Percentiles rank a stretch among this genome's conserved stretches.
Evolutionary conservation across 2,888 invertebrate species (phyloP).

Genomic region (Acrobasis repandana): DNA sequence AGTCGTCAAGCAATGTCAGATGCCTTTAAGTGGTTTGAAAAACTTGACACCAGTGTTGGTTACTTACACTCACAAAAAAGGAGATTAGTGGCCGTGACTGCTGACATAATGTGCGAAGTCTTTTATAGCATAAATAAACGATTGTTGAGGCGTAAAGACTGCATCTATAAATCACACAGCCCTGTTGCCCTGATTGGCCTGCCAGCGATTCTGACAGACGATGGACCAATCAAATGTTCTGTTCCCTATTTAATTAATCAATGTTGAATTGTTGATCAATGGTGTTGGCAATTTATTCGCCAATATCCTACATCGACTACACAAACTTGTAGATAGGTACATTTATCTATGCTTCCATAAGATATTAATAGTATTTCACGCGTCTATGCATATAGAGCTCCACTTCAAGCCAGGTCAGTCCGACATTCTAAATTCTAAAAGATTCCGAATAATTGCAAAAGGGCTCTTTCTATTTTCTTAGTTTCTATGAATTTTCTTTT

Average conservation of each 20-base stretch:
- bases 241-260: conserved; percentile 17
- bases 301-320: conserved; percentile 1
- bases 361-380: too few relatives aligned
- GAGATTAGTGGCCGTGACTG: too few relatives aligned
- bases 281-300: conserved; percentile 8
- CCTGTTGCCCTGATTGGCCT: conserved; percentile 10
- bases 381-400: too few relatives aligned
- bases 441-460: too few relatives aligned
- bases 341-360: background rate
- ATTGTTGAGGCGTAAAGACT: background rate
- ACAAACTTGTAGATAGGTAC: background rate
- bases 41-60: too few relatives aligned
- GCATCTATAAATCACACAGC: conserved; percentile 7
- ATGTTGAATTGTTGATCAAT: conserved; percentile 17
- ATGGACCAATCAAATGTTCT: conserved; percentile 20
- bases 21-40: too few relatives aligned
- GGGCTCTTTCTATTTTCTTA: too few relatives aligned
- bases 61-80: too few relatives aligned
- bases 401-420: too few relatives aligned
- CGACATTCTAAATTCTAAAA: too few relatives aligned
- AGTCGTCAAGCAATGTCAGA: too few relatives aligned
- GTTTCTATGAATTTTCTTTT: too few relatives aligned
- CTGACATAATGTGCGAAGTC: background rate
- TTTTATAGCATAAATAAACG: conserved; percentile 1
- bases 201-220: conserved; percentile 15